phyloP scores from a whole-genome alignment of 2,888 invertebrate species.

The Therioaphis trifolii region DNA sequence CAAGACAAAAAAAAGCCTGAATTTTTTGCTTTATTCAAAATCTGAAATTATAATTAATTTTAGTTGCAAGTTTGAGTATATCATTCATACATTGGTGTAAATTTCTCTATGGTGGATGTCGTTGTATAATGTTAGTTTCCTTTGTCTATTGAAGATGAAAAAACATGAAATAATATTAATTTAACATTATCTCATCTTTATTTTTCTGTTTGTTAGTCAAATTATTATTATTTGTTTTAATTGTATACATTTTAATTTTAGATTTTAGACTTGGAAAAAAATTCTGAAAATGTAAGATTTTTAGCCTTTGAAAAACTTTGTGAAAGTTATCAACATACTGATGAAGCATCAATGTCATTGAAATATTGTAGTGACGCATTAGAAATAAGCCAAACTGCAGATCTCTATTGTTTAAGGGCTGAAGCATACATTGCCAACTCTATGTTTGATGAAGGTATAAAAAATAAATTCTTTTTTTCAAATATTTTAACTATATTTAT shows the following conservation, averaged over 20 bases:
- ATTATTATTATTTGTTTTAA: constrained; percentile 19
- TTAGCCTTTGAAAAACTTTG: constrained; percentile 84
- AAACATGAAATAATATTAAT: too few species aligned
- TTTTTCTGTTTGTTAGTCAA: too few species aligned
- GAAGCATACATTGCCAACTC: constrained; percentile 91
- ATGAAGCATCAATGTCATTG: constrained; percentile 80
- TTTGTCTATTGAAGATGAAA: too few species aligned
- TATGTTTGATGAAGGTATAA: constrained; percentile 86
- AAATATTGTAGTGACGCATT: constrained; percentile 83
- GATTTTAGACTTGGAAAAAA: constrained; percentile 72
- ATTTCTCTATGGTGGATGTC: too few species aligned
- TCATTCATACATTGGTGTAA: too few species aligned
- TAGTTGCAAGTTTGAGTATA: too few species aligned
- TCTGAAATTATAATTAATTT: too few species aligned
- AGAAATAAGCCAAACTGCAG: constrained; percentile 79
- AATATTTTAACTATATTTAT: not conserved
- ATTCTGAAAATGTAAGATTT: constrained; percentile 78
- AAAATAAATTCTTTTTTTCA: not conserved
- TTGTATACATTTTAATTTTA: constrained; percentile 64
- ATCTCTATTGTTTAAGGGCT: constrained; percentile 87
- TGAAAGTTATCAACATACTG: constrained; percentile 79
- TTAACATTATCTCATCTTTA: too few species aligned
- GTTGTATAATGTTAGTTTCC: too few species aligned
- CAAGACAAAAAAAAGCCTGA: too few species aligned
- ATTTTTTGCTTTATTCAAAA: too few species aligned